Evolutionary conservation across 2,888 invertebrate genomes (phyloP), one percentile per base, ranked within the genome.

Genomic region (Drosophila cracens): DNA sequence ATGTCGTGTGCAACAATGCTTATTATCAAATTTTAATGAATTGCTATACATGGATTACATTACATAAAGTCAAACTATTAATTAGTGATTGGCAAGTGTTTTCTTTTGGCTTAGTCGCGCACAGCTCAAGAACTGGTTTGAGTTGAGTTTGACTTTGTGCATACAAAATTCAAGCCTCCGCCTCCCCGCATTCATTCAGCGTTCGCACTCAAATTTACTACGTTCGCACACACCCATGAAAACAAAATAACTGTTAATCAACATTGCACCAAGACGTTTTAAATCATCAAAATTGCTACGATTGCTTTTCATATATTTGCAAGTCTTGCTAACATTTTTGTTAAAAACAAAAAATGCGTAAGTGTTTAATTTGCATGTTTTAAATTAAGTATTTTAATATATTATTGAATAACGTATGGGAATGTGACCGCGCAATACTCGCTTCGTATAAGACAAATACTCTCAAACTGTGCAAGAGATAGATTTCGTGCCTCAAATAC

Each of bases 41-140:
- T 27, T 8, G 48, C 7, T 29, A 56, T 16, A 34, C 46, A 43
- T 10, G 25, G 36, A 62, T 33, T 46, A 25, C 18, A 38, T 57
- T 16, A 25, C 29, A 31, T 49, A 57, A 52, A 46, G 13, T 7
- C 8, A n/a, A 59, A 40, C 18, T 36, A 4, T 67, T 54, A 34
- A 51, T 61, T 46, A 52, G 33, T 48, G 54, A n/a, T 67, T 75
- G 29, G 48, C 57, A 31, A 57, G 51, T 52, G 51, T 52, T 25
- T 31, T 66, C 10, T 70, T 61, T 60, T 46, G n/a, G 52, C 46
- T 66, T 38, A 40, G 59, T 62, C 25, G 74, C 64, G 21, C 59
- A 76, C 11, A 82, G 65, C 80, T 77, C 27, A 53, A 61, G 73
- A 82, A 84, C 80, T 79, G 82, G 85, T 82, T 82, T 84, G 48